Percentiles rank a stretch among this genome's conserved stretches.
phyloP scores from a whole-genome alignment of 1,140 invertebrate genomes.

The Drosophila dunni region DNA sequence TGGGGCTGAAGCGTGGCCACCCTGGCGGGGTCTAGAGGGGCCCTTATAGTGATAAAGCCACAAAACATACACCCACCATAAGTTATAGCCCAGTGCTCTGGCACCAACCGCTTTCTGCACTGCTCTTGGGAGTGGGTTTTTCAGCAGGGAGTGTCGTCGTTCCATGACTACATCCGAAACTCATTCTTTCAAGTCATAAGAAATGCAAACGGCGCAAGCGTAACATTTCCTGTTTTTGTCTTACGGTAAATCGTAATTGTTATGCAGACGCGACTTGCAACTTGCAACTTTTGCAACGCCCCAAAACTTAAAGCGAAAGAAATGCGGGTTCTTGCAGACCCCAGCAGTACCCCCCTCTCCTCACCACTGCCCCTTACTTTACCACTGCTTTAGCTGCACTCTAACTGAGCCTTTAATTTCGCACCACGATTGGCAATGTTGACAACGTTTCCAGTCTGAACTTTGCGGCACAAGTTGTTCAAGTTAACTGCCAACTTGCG shows the following conservation, averaged over 20 bases:
- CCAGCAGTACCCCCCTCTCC: not conserved
- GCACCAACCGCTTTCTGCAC: not conserved
- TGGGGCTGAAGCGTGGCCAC: constrained; percentile 10
- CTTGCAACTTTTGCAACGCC: constrained; percentile 34
- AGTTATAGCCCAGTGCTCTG: not conserved
- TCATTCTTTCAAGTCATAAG: constrained; percentile 29
- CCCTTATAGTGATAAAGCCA: constrained; percentile 1
- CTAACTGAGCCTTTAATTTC: constrained; percentile 33
- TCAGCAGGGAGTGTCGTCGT: constrained; percentile 20
- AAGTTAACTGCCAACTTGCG: constrained; percentile 23
- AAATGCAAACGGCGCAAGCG: constrained; percentile 57
- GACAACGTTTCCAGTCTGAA: constrained; percentile 56
- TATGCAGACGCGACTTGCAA: constrained; percentile 62
- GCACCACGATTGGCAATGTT: constrained; percentile 46
- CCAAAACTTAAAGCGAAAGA: constrained; percentile 11
- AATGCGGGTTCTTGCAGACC: constrained; percentile 27
- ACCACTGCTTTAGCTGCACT: not conserved
- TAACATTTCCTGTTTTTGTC: constrained; percentile 67
- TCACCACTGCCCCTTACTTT: no score
- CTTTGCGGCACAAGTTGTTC: constrained; percentile 47
- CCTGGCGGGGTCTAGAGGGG: not conserved
- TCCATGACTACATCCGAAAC: not conserved
- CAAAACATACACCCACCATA: not conserved
- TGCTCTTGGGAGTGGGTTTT: not conserved
- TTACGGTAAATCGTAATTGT: constrained; percentile 74